Conservation (phyloP, 2,113 vertebrate genomes). For the Shinisaurus crocodilurus region DNA sequence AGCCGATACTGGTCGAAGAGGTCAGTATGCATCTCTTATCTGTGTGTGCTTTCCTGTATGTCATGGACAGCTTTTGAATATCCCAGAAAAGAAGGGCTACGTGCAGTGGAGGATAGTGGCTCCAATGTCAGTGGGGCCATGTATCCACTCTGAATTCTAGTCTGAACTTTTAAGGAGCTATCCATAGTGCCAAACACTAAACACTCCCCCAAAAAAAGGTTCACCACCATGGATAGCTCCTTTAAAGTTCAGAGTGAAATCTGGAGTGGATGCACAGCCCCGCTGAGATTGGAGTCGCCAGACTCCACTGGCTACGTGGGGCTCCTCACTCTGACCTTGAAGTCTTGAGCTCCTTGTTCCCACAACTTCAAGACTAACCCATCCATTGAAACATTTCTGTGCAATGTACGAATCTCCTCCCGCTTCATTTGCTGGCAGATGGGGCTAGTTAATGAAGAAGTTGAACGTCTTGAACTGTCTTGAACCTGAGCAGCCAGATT, state of each 20-base stretch:
- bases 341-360: background rate
- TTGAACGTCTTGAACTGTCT: background rate
- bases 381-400: background rate
- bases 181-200: no score
- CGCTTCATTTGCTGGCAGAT: background rate
- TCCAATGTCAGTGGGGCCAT: no score
- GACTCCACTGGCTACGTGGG: no score
- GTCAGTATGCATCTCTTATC: conserved; percentile 73
- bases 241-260: no score
- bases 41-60: background rate
- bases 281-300: no score
- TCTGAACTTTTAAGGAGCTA: no score
- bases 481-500: background rate
- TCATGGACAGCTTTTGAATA: background rate
- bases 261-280: no score
- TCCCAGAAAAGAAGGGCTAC: background rate
- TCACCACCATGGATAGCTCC: no score
- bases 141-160: no score
- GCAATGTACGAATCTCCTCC: background rate
- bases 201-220: no score
- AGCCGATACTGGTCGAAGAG: conserved; percentile 95
- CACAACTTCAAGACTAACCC: background rate
- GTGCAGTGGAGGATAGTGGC: no score
- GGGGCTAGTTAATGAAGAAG: background rate
- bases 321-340: background rate